Evolutionary conservation across 2,797 vertebrate species (phyloP).

Genomic region (Acanthurus lineatus): DNA sequence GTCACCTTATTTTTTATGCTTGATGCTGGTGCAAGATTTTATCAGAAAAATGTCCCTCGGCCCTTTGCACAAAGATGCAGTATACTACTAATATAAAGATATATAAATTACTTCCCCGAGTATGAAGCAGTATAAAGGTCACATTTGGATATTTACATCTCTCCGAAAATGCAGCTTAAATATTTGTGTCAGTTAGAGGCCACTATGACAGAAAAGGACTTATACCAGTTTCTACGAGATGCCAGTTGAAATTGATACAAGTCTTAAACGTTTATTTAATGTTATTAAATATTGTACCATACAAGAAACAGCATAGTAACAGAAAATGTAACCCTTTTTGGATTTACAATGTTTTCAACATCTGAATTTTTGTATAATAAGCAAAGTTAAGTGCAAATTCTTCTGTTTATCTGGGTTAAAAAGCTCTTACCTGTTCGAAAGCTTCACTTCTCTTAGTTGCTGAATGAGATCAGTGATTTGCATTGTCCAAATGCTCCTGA

Average conservation of each 20-base stretch:
- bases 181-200: background rate
- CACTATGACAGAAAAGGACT: background rate
- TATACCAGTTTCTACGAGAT: background rate
- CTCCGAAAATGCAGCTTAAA: background rate
- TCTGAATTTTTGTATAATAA: background rate
- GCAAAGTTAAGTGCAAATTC: background rate
- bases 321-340: background rate
- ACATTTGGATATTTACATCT: background rate
- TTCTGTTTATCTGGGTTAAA: background rate
- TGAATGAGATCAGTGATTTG: constrained; percentile 53
- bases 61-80: background rate
- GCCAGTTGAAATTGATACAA: background rate
- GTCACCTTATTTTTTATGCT: constrained; percentile 38
- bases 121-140: too few relatives aligned
- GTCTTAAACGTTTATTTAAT: background rate
- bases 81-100: background rate
- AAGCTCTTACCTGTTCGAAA: constrained; percentile 20
- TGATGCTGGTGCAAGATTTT: constrained; percentile 5
- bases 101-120: background rate
- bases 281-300: background rate
- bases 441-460: constrained; percentile 19
- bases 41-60: constrained; percentile 20
- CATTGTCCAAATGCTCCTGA: constrained; percentile 61
- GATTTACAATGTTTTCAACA: background rate
- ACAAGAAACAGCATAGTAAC: background rate